Evolutionary conservation across 1,140 invertebrate species (phyloP), one percentile per base, ranked within the genome.

Genomic region (Drosophila novamexicana): DNA sequence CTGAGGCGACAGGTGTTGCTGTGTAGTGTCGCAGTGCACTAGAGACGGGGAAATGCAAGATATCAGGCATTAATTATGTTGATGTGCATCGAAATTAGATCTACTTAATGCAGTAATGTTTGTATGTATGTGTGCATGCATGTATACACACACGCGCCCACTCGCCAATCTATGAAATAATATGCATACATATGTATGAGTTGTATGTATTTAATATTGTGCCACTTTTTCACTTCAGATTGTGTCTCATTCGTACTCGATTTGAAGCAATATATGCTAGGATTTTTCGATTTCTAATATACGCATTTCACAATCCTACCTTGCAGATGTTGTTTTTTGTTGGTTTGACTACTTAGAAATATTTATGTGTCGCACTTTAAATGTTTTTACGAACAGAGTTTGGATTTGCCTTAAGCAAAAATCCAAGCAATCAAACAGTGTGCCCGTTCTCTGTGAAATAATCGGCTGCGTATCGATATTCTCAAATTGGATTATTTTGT

Each of bases 31-130:
- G 62, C 54, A 61, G 37, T 47, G 40, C 57, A 66, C 62, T 75
- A 53, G 29, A 72, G 45, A 76, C 45, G 59, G 57, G 16, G n/a
- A 22, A 50, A 37, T 57, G 61, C 42, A 18, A n/a, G 47, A 59
- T 7, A 70, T 75, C 36, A 63, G 42, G 50, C 62, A 62, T 71
- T 65, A 70, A 70, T 65, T 69, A 75, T 57, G 42, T 42, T 76
- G 54, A 61, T 57, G 54, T 42, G 42, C 56, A 62, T 63, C 22
- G 63, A 54, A 6, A 47, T 32, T 7, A 69, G 32, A 16, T 42
- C 53, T 58, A 45, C 42, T 68, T 44, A 29, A 59, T 70, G 49
- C 14, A 50, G 9, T 56, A 61, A 37, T 65, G 8, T 58, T 32
- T 18, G 9, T 57, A 61, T 61, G 10, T 63, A 47, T 47, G 39